Percentiles rank a stretch among this genome's conserved stretches.
Evolutionary conservation across 1,140 invertebrate species (phyloP).

Genomic region (Lutraria rhynchaena): DNA sequence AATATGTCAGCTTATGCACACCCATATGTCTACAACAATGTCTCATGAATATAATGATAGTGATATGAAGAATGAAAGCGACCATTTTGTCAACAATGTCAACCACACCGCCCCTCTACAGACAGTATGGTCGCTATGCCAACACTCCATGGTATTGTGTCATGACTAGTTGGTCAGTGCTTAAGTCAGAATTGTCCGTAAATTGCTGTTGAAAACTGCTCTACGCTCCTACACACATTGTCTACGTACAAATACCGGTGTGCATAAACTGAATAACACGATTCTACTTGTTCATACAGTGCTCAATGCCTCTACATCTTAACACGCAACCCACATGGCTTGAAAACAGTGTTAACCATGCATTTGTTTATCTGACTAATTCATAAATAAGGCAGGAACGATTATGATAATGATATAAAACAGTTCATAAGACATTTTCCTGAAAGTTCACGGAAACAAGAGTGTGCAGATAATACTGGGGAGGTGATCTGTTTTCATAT

Average conservation of each 20-base stretch:
- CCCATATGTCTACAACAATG: too few relatives aligned
- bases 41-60: too few relatives aligned
- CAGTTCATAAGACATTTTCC: neutral
- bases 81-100: too few relatives aligned
- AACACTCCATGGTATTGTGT: neutral
- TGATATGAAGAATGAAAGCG: too few relatives aligned
- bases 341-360: constrained; percentile 22
- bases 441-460: neutral
- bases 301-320: constrained; percentile 34
- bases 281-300: constrained; percentile 18
- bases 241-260: neutral
- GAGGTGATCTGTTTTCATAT: neutral
- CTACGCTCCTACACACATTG: constrained; percentile 29
- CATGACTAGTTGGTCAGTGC: constrained; percentile 12
- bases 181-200: neutral
- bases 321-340: neutral
- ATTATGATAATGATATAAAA: neutral
- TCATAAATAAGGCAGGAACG: neutral
- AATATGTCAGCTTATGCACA: too few relatives aligned
- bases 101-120: constrained; percentile 10
- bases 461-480: neutral
- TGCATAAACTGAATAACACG: constrained; percentile 5
- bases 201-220: constrained; percentile 52
- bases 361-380: neutral
- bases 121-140: neutral